phyloP scores from a whole-genome alignment of 2,888 invertebrate genomes.

The Melolontha melolontha region DNA sequence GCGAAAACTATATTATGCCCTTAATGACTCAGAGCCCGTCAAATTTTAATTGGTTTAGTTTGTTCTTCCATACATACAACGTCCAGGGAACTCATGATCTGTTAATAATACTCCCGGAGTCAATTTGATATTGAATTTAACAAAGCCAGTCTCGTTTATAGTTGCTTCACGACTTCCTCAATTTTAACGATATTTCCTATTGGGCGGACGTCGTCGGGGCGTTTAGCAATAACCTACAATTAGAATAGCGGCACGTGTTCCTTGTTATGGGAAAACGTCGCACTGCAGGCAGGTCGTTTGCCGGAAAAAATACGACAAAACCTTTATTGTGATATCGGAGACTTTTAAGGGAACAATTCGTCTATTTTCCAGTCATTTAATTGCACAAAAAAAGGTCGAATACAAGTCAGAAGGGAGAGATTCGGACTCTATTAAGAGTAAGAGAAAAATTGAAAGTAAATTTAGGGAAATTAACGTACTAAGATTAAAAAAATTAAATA shows the following conservation, averaged over 20 bases:
- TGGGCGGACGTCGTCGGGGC: constrained; percentile 45
- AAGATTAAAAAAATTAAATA: no score
- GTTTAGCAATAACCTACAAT: constrained; percentile 49
- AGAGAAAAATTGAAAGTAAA: no score
- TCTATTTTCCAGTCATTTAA: no score
- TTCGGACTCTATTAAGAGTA: no score
- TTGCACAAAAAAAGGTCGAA: no score
- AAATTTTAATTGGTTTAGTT: constrained; percentile 4
- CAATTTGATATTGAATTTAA: constrained; percentile 47
- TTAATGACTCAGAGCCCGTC: neutral
- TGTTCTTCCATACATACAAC: neutral
- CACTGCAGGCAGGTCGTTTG: constrained; percentile 14
- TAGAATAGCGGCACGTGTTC: constrained; percentile 30
- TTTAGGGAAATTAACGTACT: no score
- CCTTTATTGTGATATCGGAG: no score
- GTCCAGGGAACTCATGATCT: constrained; percentile 39
- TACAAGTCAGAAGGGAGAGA: no score
- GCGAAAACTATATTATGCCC: neutral
- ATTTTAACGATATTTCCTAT: constrained; percentile 47
- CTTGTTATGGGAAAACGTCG: constrained; percentile 13
- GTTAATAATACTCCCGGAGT: constrained; percentile 38
- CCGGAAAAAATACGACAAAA: no score
- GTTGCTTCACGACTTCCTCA: constrained; percentile 43
- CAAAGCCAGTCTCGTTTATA: constrained; percentile 36
- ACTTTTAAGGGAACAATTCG: no score